Evolutionary conservation across 2,113 vertebrate genomes (phyloP).

Genomic region (Zonotrichia leucophrys): DNA sequence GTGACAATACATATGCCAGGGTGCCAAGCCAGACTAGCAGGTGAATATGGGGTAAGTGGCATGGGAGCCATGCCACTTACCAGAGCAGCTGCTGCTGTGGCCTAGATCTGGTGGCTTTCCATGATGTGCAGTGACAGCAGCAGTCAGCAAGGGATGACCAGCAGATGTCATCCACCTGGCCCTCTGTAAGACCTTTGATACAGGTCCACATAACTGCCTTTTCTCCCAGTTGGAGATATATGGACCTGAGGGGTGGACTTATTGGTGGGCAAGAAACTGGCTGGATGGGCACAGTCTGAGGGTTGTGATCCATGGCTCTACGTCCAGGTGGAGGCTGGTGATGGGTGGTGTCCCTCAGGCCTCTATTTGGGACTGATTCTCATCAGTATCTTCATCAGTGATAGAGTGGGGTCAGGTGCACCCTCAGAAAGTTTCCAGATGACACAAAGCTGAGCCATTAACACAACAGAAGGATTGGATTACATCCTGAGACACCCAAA

Average conservation of each 20-base stretch:
- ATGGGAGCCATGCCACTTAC: not conserved
- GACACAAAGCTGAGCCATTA: not conserved
- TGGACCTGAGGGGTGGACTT: not conserved
- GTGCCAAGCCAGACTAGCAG: not conserved
- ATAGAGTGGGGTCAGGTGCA: not conserved
- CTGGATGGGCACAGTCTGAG: not conserved
- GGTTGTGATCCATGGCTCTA: not conserved
- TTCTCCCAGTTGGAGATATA: not conserved
- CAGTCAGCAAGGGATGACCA: not conserved
- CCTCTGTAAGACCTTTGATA: not conserved
- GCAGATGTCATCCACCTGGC: not conserved
- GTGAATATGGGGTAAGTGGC: not conserved
- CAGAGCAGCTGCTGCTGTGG: not conserved
- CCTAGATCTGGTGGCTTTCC: not conserved
- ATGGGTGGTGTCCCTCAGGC: rapidly evolving
- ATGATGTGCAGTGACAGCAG: not conserved
- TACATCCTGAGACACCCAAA: not conserved
- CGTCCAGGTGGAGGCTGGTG: not conserved
- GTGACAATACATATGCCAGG: not conserved
- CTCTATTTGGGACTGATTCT: rapidly evolving
- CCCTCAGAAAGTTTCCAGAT: not conserved
- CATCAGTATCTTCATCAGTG: not conserved
- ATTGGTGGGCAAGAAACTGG: not conserved
- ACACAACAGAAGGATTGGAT: not conserved
- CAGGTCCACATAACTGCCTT: not conserved